Evolutionary conservation across 2,888 invertebrate genomes (phyloP).

Genomic region (Aproaerema taeniolella): DNA sequence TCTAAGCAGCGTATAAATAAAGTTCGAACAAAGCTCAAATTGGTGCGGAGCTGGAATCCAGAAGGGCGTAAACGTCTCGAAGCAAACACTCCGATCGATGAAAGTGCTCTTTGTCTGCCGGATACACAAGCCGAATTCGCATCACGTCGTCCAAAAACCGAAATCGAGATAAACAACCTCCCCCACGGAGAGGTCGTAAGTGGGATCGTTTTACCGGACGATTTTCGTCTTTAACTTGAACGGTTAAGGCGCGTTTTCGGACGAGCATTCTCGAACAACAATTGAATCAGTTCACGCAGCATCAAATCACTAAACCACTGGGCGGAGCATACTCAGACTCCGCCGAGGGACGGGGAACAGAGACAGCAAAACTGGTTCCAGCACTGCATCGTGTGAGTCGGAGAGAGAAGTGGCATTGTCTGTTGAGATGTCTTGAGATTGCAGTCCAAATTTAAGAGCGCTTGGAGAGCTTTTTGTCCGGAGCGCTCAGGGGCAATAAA

Average conservation of each 20-base stretch:
- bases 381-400: conserved; percentile 30
- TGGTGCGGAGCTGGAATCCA: conserved; percentile 37
- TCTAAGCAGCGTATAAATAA: conserved; percentile 70
- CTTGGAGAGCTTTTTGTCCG: conserved; percentile 66
- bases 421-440: conserved; percentile 56
- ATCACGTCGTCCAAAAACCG: conserved; percentile 74
- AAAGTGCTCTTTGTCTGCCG: conserved; percentile 67
- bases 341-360: conserved; percentile 63
- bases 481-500: conserved; percentile 62
- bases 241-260: conserved; percentile 66
- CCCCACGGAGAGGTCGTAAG: conserved; percentile 68
- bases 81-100: conserved; percentile 59
- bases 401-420: conserved; percentile 56
- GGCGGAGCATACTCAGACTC: conserved; percentile 74
- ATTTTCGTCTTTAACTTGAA: conserved; percentile 71
- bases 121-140: conserved; percentile 74
- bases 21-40: conserved; percentile 65
- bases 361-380: conserved; percentile 48
- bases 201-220: conserved; percentile 64
- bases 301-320: conserved; percentile 78
- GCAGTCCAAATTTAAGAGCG: conserved; percentile 63
- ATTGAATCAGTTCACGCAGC: conserved; percentile 79
- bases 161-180: conserved; percentile 75
- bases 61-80: conserved; percentile 49
- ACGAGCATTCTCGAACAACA: conserved; percentile 54